Base-by-base conservation (phyloP, 2,888 invertebrate genomes). In the Bugulina stolonifera region DNA sequence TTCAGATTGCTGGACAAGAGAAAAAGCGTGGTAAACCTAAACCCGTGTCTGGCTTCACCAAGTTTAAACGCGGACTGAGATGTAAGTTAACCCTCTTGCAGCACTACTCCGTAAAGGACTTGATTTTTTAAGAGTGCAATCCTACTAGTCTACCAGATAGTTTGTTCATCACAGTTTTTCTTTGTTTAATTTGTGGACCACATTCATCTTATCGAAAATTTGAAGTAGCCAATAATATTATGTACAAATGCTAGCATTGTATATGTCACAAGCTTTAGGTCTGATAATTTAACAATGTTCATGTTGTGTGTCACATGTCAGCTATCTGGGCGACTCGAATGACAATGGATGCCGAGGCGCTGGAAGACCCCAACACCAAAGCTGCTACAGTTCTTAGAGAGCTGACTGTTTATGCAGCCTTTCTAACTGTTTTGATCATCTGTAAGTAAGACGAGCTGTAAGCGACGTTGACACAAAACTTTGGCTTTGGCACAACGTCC, bases 301-400 rank as follows among this genome's bases (percentile, higher is more conserved):
- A n/a, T n/a, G n/a, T n/a, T n/a, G n/a, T n/a, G n/a, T n/a, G n/a
- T n/a, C n/a, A 18, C 18, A 18, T 43, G 18, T 43, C 29, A 70
- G 70, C 70, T 70, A 35, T 70, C 5, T 70, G 70, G 70, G 70
- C 70, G 2, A 70, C 70, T 14, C 43, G 54, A 5, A 23, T 70
- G 5, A 70, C 70, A n/a, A 5, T 54, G 54, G 70, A 70, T 32
- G 10, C 25, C 10, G 29, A 70, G 5, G 64, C 27, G 5, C 64
- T 64, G 27, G 64, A 64, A 32, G 32, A 64, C 32, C 3, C 27
- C 22, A 64, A 64, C n/a, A 34, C 34, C 2, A 64, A 64, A 64
- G 64, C 64, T 2, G 64, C 64, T 64, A 64, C 64, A 25, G 32
- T 64, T 64, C 64, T 64, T 5, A 27, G 64, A 64, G 64, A 64